Conservation (phyloP, 2,113 vertebrate species). For the Sylvilagus bachmani region DNA sequence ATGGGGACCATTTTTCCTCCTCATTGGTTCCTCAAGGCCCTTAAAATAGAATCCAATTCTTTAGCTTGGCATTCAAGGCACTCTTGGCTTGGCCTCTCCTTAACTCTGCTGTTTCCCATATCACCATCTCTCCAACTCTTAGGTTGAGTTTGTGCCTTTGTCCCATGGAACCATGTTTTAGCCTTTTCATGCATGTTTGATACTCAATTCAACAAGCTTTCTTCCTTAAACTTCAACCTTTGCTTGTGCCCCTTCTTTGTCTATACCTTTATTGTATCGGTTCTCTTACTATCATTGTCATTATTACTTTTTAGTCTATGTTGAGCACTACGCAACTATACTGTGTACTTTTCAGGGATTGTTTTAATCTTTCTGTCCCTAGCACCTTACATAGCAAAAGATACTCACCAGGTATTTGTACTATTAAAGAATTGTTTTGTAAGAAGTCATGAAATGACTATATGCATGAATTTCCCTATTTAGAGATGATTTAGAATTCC, state of each 20-base stretch:
- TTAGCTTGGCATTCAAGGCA: background rate
- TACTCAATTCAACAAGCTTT: background rate
- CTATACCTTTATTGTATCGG: background rate
- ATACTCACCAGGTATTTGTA: background rate
- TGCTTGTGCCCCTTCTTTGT: background rate
- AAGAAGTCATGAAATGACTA: background rate
- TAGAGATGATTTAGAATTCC: background rate
- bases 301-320: conserved; percentile 19
- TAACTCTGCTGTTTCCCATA: background rate
- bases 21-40: background rate
- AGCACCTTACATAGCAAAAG: background rate
- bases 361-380: background rate
- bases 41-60: background rate
- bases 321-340: background rate
- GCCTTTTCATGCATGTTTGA: background rate
- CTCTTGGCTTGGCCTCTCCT: background rate
- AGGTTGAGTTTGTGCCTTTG: background rate
- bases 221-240: background rate
- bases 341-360: background rate
- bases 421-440: background rate
- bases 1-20: background rate
- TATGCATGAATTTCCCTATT: background rate
- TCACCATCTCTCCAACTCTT: background rate
- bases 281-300: background rate
- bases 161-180: background rate